Evolutionary conservation across 2,888 invertebrate genomes (phyloP), one percentile per base, ranked within the genome.

Genomic region (Ceraclea dissimilis): DNA sequence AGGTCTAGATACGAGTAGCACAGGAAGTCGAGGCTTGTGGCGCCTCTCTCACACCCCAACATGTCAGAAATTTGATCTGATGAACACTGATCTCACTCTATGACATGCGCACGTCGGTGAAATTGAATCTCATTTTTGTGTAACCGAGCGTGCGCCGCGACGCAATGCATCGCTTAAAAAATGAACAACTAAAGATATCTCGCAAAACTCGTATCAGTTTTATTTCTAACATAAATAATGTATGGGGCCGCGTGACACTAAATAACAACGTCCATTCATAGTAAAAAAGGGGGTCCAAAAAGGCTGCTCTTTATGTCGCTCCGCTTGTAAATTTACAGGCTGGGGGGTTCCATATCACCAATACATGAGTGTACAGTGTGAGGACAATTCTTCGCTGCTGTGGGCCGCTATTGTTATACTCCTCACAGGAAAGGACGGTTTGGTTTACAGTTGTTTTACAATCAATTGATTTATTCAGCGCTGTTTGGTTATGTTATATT

Each of bases 261-360:
- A 59, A 59, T 59, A 59, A 59, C 59, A 57, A 56, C 43, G 54
- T 44, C 51, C 56, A 49, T 52, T 43, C 51, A 34, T 39, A 39
- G 13, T 26, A 51, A 59, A 60, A 57, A 56, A 57, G 54, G 47
- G 60, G 49, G 44, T 26, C 53, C 58, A 58, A 59, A 59, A 57
- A 59, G 56, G 49, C 56, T 56, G 52, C 58, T 60, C 54, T 60
- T 60, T 60, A 60, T 60, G 60, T 60, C 57, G 60, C 55, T 48
- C 53, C 50, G 58, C 58, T 58, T 60, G 60, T 60, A 60, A 60
- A 60, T 57, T 50, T 54, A 22, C 56, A 54, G 54, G 31, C 43
- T 50, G 54, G 54, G 54, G 54, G 54, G 54, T n/a, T 50, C 21
- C 44, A 31, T 49, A 31, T 54, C 54, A 54, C 19, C 31, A 49